Evolutionary conservation across 2,797 vertebrate species (phyloP), one percentile per base, ranked within the genome.

Genomic region (Hydrophis major): DNA sequence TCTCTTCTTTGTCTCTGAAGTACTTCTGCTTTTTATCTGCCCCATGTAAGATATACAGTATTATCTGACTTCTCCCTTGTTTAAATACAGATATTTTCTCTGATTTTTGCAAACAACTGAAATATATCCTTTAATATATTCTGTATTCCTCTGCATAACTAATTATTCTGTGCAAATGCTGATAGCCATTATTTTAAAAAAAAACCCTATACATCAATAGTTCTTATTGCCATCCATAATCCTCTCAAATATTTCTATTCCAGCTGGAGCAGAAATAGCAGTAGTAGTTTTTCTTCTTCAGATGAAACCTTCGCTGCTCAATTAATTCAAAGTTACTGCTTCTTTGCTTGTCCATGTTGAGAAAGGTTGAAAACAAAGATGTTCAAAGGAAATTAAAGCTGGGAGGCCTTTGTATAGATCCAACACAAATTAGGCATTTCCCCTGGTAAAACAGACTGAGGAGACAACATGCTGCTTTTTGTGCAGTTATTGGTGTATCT

Each of bases 231-330:
- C 66, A 16, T 90, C 20, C 66, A 83, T 94, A 94, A 91, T 89
- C 57, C 56, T 93, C 88, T 95, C 86, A 89, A 83, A 7, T 88
- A n/a, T 90, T 95, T 95, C 83, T 91, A 61, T 91, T 91, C 61
- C 90, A 83, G 56, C 86, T 63, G 22, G 83, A 92, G 4, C 0
- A 90, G 50, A 91, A 90, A 18, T 0, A 86, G n/a, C 47, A 93
- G 93, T 94, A 93, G 0, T 1, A 90, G 1, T 6, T 92, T 90
- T n/a, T 91, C 32, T 59, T 92, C 61, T 27, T 89, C 83, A 89
- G 32, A 93, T 60, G 53, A 89, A 28, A 87, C 87, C 57, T n/a
- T 60, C 86, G 83, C 32, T 47, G 27, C 47, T 88, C 78, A 61
- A 88, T 94, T 90, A n/a, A 86, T 92, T 90, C 69, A 90, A 37